Evolutionary conservation across 2,888 invertebrate species (phyloP), one percentile per base, ranked within the genome.

Genomic region (Eupeodes latifasciatus): DNA sequence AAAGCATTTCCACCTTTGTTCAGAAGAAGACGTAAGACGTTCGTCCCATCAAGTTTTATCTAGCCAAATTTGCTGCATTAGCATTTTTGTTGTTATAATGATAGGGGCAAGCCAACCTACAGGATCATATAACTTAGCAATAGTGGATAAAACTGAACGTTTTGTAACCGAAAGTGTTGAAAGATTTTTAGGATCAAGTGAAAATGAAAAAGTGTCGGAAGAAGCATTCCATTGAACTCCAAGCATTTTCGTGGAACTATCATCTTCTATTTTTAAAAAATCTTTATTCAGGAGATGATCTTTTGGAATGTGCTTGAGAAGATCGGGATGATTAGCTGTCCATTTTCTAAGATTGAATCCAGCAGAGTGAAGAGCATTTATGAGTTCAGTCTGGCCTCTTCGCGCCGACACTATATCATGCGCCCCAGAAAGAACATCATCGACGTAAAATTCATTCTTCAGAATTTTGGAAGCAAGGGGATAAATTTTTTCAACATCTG

Each of bases 61-160:
- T 5, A 5, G 14, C 49, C 49, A 49, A 5, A 49, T 49, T 5
- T 49, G 49, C n/a, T 49, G 49, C 49, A 59, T 59, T 34, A 7
- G 14, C 1, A 76, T 44, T n/a, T 76, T 76, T 5, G n/a, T 55
- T 6, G 40, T 16, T 16, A 76, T 12, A 14, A 76, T n/a, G 7
- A 64, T n/a, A 0, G 64, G 64, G 1, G 64, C 76, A 12, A 64
- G 55, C 81, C 81, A 81, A 7, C 81, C 87, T 0, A 34, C 36
- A 11, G 80, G 76, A 51, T 87, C 82, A 40, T 72, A 80, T 2
- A 83, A 16, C 53, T 77, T 81, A n/a, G 78, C 61, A 14, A 88
- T 84, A 5, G 62, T 44, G 0, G 85, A 76, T n/a, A 89, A 51
- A 40, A 85, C 81, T 5, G n/a, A 55, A n/a, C 82, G 55, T 27